Evolutionary conservation across 2,797 vertebrate species (phyloP).

Genomic region (Florisuga fusca): DNA sequence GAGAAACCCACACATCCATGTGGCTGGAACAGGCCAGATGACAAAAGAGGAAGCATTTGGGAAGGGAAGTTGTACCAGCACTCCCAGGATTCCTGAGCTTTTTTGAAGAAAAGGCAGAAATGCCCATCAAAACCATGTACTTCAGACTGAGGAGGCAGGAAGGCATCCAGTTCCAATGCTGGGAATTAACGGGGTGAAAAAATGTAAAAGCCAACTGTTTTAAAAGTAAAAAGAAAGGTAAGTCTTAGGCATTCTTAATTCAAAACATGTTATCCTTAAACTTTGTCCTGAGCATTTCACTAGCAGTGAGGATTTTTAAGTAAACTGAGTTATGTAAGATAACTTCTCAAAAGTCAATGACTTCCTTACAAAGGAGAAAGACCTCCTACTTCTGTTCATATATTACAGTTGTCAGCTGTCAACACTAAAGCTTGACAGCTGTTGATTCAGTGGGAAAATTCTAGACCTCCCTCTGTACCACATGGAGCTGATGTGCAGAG

Average conservation of each 20-base stretch:
- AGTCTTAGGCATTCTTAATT: neutral
- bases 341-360: neutral
- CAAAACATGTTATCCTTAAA: neutral
- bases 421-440: neutral
- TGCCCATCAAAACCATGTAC: accelerated
- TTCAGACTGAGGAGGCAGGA: neutral
- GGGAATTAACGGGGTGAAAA: neutral
- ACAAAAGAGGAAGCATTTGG: neutral
- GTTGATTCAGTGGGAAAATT: neutral
- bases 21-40: neutral
- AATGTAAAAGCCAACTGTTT: neutral
- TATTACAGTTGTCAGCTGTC: neutral
- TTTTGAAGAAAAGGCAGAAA: neutral
- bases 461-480: neutral
- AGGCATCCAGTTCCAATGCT: accelerated
- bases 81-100: neutral
- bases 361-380: neutral
- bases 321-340: neutral
- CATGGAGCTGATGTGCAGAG: neutral
- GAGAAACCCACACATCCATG: neutral
- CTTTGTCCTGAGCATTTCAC: neutral
- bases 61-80: neutral
- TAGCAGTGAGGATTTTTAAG: neutral
- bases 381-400: neutral
- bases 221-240: neutral